Percentiles rank a stretch among this genome's conserved stretches.
These are phyloP conservation scores for Porites lutea DNA, from an alignment of 64 coral and sea anemone species.

Conservation along the genomic window DNA sequence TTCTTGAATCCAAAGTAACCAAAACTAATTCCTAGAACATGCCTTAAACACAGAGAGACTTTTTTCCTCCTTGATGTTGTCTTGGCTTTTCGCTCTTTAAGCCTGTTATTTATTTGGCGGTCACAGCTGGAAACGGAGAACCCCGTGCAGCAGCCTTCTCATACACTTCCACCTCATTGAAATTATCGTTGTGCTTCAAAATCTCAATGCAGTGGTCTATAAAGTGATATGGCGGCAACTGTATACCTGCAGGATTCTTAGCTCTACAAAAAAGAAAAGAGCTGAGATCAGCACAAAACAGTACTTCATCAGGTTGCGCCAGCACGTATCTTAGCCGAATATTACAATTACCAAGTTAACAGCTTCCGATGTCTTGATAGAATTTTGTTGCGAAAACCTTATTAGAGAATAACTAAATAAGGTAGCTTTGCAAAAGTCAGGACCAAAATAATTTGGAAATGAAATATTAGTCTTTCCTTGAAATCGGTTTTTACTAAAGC, in stretches of 20 bases:
- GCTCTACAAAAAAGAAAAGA: not conserved
- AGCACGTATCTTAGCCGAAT: too few relatives aligned
- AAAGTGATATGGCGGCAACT: not conserved
- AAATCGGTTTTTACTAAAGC: too few relatives aligned
- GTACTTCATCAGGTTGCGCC: too few relatives aligned
- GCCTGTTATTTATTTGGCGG: not conserved
- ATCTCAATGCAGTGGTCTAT: slow-evolving; percentile 8
- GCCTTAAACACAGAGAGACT: not conserved
- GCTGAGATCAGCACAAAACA: too few relatives aligned
- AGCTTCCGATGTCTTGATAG: too few relatives aligned
- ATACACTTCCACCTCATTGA: not conserved
- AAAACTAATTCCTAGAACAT: not conserved
- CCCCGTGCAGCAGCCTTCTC: not conserved
- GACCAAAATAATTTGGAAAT: too few relatives aligned
- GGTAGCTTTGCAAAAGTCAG: too few relatives aligned
- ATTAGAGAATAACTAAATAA: too few relatives aligned
- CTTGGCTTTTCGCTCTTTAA: too few relatives aligned
- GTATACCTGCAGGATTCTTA: not conserved
- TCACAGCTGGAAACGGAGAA: not conserved
- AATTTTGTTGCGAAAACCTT: too few relatives aligned
- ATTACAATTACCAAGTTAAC: too few relatives aligned
- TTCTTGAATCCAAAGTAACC: not conserved
- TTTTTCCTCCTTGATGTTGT: not conserved
- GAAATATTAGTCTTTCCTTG: too few relatives aligned
- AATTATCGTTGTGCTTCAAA: not conserved